These are phyloP conservation scores for Carcharodon carcharias DNA, from an alignment of 2,797 vertebrate species.

Conservation along the genomic window DNA sequence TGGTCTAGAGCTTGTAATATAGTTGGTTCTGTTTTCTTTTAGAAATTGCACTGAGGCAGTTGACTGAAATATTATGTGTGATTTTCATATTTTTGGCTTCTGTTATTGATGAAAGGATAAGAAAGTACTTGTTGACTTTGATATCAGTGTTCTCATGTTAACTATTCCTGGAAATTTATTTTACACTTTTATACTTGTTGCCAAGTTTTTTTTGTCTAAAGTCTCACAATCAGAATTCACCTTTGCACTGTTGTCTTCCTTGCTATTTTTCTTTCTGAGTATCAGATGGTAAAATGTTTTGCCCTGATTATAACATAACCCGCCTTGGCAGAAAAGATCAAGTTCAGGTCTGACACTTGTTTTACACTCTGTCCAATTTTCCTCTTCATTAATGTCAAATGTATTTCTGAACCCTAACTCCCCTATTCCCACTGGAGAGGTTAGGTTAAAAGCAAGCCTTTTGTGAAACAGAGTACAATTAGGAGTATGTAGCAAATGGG, in stretches of 20 bases:
- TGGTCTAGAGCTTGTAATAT: neutral
- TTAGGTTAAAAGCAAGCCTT: neutral
- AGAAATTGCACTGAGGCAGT: neutral
- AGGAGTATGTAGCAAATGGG: neutral
- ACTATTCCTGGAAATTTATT: neutral
- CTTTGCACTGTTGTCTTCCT: neutral
- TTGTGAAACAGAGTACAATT: neutral
- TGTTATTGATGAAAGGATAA: neutral
- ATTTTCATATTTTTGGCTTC: neutral
- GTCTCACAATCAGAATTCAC: neutral
- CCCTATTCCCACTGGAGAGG: no score
- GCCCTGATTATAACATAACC: neutral
- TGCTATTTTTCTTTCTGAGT: neutral
- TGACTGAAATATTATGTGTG: neutral
- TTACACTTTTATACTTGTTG: neutral
- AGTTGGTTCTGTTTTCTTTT: neutral
- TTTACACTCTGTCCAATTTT: neutral
- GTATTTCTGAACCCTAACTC: neutral
- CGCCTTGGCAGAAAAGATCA: neutral
- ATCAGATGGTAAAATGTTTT: neutral
- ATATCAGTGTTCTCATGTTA: neutral
- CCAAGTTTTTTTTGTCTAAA: neutral
- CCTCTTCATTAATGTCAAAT: neutral
- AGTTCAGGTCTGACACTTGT: neutral
- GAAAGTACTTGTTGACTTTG: neutral